Base-by-base conservation (phyloP, 2,888 invertebrate species). In the Lithodes maja region DNA sequence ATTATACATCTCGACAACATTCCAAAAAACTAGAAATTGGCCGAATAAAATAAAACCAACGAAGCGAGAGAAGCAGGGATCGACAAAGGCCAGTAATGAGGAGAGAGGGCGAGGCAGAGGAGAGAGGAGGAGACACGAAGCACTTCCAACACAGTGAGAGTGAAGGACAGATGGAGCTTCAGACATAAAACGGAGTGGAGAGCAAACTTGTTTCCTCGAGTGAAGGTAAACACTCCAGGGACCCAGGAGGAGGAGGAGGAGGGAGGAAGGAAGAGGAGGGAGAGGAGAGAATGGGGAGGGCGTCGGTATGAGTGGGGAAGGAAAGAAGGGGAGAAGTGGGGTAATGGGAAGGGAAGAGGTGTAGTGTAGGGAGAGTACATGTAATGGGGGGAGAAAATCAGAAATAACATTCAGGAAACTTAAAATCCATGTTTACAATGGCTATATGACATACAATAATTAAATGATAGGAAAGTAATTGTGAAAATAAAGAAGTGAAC, bases 91-190 rank as follows among this genome's bases (percentile, higher is more conserved):
- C 49, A 54, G 33, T 15, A n/a, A 55, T 7, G 84, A 54, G 74
- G 81, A 81, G 74, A 81, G 81, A 69, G 81, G 49, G 71, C 33
- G 71, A 55, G 50, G 79, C 52, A 33, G 54, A 61, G 12, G 86
- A 74, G 55, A 17, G 86, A 82, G 75, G 71, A 54, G 55, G 82
- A 82, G 75, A 50, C 81, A 81, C 71, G 75, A 75, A 71, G 74
- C n/a, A 15, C 81, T 80, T 75, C 17, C 53, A 69, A 71, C 71
- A 53, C 80, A 55, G 61, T 54, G 74, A 74, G 81, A 71, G 50
- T 75, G 86, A 86, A 80, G 74, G 86, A 86, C 81, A 86, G 81
- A 81, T 85, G 84, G 78, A n/a, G 61, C 84, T 78, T 85, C 75
- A 85, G 17, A 85, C 68, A 85, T 68, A 85, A 85, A 69, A 85